A percentile compares a stretch with the other conserved stretches of the same genome.
Conservation (phyloP, 2,113 vertebrate genomes). For the Tricholaema leucomelas region DNA sequence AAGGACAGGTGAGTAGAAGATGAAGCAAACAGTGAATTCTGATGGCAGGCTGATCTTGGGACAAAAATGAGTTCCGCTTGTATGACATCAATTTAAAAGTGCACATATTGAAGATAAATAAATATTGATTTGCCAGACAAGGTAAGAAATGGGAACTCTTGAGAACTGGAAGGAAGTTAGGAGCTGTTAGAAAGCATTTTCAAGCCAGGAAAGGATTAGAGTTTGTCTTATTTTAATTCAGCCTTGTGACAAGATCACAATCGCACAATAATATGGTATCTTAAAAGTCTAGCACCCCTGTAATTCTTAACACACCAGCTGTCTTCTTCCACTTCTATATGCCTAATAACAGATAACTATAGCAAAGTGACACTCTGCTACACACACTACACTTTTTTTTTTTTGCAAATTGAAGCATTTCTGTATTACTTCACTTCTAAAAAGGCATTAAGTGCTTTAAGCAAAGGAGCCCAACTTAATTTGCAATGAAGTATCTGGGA, state of each 20-base stretch:
- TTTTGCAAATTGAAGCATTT: not conserved
- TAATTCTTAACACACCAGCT: not conserved
- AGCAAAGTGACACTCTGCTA: not conserved
- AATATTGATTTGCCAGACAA: conserved; percentile 70
- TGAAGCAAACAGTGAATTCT: conserved; percentile 68
- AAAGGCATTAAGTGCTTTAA: not conserved
- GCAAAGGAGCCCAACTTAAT: not conserved
- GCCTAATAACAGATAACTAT: not conserved
- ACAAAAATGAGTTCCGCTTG: conserved; percentile 71
- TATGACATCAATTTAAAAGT: conserved; percentile 71
- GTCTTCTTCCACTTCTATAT: not conserved
- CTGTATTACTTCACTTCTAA: not conserved
- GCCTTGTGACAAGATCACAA: not conserved
- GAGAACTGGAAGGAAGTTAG: not conserved
- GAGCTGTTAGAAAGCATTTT: not conserved
- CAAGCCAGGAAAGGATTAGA: not conserved
- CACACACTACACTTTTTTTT: not conserved
- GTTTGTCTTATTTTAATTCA: not conserved
- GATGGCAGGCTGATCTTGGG: conserved; percentile 69
- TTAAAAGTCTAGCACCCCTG: not conserved
- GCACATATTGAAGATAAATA: conserved; percentile 59
- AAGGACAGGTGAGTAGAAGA: conserved; percentile 95
- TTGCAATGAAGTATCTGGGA: not conserved
- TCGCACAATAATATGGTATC: not conserved
- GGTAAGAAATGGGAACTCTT: conserved; percentile 59